Conservation (phyloP, 2,113 vertebrate genomes). For the Lanius collurio region DNA sequence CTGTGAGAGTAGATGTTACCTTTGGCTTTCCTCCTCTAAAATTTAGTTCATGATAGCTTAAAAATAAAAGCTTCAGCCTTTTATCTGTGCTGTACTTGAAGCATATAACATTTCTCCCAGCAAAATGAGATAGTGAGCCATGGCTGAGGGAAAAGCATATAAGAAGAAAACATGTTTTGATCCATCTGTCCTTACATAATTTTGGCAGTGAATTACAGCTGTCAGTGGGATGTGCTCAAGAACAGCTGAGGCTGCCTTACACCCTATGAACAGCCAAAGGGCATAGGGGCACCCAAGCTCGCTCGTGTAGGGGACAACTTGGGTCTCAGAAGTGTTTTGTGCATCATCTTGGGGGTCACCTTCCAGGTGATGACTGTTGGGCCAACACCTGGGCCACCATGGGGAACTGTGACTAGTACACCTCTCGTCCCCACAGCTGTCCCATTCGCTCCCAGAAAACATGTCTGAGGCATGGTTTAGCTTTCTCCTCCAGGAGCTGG, state of each 20-base stretch:
- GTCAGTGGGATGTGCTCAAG: background rate
- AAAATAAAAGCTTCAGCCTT: background rate
- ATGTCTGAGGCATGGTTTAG: accelerated
- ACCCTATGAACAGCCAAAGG: background rate
- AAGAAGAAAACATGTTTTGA: background rate
- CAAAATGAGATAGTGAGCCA: background rate
- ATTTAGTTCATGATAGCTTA: background rate
- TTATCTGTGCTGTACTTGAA: background rate
- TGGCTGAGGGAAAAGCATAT: background rate
- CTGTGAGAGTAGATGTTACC: accelerated
- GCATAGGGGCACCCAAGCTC: background rate
- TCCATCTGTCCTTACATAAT: accelerated
- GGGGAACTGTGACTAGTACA: background rate
- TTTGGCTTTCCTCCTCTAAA: background rate
- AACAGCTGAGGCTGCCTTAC: background rate
- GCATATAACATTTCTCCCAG: background rate
- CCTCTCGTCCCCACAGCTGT: background rate
- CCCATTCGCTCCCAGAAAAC: background rate
- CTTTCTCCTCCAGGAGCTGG: background rate
- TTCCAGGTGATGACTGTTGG: background rate
- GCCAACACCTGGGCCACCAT: accelerated
- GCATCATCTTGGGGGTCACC: background rate
- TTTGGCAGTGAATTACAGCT: background rate
- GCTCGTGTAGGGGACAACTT: background rate
- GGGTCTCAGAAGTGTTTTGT: background rate